Percentiles rank a stretch among this genome's conserved stretches.
Evolutionary conservation across 2,797 vertebrate species (phyloP).

Genomic region (Bradypodion ventrale): DNA sequence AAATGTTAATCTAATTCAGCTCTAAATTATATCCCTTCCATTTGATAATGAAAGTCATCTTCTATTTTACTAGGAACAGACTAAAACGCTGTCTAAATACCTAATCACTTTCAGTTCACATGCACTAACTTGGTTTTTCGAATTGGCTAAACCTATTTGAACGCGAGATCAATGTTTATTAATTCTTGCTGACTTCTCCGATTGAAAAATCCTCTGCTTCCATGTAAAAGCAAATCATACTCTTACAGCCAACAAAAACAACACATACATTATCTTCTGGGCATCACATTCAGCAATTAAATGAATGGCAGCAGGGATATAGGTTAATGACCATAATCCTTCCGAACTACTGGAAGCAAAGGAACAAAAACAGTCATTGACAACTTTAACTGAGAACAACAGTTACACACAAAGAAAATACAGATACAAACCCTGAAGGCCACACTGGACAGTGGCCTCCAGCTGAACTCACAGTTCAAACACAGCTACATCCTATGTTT

Average conservation of each 20-base stretch:
- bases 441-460: not conserved
- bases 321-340: not conserved
- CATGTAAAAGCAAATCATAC: not conserved
- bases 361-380: not conserved
- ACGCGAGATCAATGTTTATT: not conserved
- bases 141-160: not conserved
- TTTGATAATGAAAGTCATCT: not conserved
- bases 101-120: not conserved
- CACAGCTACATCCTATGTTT: not conserved
- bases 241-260: not conserved
- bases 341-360: fast-evolving
- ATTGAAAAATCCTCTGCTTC: not conserved
- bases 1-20: not conserved
- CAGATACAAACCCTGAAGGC: fast-evolving
- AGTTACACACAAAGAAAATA: not conserved
- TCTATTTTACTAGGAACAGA: not conserved
- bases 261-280: not conserved
- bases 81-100: not conserved
- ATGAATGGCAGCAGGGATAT: not conserved
- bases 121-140: not conserved
- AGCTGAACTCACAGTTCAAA: not conserved
- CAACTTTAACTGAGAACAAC: fast-evolving
- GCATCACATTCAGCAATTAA: not conserved
- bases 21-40: not conserved
- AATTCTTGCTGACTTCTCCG: not conserved